These are phyloP conservation scores for Leptobrachium leishanense DNA, from an alignment of 2,113 vertebrate species.

Conservation along the genomic window DNA sequence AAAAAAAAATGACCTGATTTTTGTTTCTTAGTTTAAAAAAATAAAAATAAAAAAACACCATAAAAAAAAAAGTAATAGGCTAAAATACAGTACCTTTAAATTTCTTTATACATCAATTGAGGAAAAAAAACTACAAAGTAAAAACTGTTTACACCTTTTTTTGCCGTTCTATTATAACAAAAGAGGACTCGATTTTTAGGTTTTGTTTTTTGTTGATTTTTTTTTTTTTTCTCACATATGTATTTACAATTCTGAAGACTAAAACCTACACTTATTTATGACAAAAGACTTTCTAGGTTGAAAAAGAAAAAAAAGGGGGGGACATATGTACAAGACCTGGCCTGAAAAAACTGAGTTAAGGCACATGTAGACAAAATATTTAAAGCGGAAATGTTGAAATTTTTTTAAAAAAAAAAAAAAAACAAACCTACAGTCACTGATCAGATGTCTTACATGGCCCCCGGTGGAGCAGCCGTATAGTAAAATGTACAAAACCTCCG, in stretches of 20 bases:
- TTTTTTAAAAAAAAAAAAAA: slow-evolving; percentile 54
- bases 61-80: slow-evolving; percentile 65
- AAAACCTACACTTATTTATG: slow-evolving; percentile 62
- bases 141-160: slow-evolving; percentile 66
- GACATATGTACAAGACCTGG: slow-evolving; percentile 65
- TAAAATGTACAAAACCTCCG: slow-evolving; percentile 45
- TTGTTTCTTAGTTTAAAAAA: slow-evolving; percentile 54
- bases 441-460: slow-evolving; percentile 65
- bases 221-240: slow-evolving; percentile 60
- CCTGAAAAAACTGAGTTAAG: slow-evolving; percentile 83
- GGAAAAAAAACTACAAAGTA: slow-evolving; percentile 66
- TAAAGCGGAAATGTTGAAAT: slow-evolving; percentile 61
- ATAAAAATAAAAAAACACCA: not conserved
- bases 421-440: slow-evolving; percentile 53
- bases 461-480: slow-evolving; percentile 53
- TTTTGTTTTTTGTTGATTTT: too few species aligned
- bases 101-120: slow-evolving; percentile 68
- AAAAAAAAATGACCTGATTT: slow-evolving; percentile 54
- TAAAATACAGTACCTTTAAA: slow-evolving; percentile 75
- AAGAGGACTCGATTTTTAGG: slow-evolving; percentile 14
- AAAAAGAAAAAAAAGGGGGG: slow-evolving; percentile 36
- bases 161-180: slow-evolving; percentile 64
- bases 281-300: slow-evolving; percentile 59
- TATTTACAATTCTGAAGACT: slow-evolving; percentile 64
- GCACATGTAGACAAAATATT: slow-evolving; percentile 78